A percentile compares a stretch with the other conserved stretches of the same genome.
These are phyloP conservation scores for Drosophila erecta DNA, from an alignment of 1,140 invertebrate genomes.

Conservation along the genomic window DNA sequence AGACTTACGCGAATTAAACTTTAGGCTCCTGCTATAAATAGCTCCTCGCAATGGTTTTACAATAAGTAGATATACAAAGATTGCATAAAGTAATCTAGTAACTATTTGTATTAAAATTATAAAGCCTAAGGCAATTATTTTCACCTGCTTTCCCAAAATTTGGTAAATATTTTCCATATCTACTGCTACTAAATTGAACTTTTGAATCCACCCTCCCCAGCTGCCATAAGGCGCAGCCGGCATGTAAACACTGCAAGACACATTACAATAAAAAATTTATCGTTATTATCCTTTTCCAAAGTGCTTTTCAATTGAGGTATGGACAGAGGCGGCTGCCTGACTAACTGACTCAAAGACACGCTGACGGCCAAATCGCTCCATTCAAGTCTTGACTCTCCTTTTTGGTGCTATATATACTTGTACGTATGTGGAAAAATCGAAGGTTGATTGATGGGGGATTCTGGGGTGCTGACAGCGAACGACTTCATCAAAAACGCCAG, in stretches of 20 bases:
- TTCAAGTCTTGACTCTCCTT: conserved; percentile 5
- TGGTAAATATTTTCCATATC: too few relatives aligned
- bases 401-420: background rate
- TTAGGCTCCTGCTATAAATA: too few relatives aligned
- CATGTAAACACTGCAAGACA: conserved; percentile 79
- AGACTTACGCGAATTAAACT: background rate
- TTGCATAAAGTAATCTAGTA: too few relatives aligned
- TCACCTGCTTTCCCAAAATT: too few relatives aligned
- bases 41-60: too few relatives aligned
- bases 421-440: conserved; percentile 19
- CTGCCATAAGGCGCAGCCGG: conserved; percentile 51
- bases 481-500: conserved; percentile 62
- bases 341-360: conserved; percentile 45
- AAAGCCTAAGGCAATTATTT: background rate
- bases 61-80: too few relatives aligned
- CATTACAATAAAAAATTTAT: conserved; percentile 83
- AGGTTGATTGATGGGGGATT: conserved; percentile 68
- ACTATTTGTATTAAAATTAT: background rate
- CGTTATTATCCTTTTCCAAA: conserved; percentile 76
- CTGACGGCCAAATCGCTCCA: conserved; percentile 35
- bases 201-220: conserved; percentile 23
- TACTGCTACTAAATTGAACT: background rate
- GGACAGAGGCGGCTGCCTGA: conserved; percentile 46
- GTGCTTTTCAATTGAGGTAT: conserved; percentile 80
- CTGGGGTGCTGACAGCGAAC: conserved; percentile 55